phyloP scores from a whole-genome alignment of 2,797 vertebrate species.

The Danio albolineatus region DNA sequence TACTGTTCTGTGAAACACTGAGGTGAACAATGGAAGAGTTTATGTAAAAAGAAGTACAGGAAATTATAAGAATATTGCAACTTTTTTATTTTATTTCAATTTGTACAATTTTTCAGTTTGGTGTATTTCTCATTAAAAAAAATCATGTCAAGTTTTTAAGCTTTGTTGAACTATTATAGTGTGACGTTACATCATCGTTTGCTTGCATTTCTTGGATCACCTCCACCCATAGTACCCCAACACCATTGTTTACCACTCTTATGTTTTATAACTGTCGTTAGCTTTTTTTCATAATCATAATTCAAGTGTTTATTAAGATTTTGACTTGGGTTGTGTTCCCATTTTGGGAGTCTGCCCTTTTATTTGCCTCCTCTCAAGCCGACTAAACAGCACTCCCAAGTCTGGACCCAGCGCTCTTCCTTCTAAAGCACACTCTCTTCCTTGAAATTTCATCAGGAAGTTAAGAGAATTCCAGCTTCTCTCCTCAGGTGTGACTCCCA shows the following conservation, averaged over 20 bases:
- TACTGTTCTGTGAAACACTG: constrained; percentile 71
- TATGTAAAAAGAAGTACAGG: constrained; percentile 79
- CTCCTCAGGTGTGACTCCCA: constrained; percentile 80
- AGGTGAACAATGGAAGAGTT: constrained; percentile 75
- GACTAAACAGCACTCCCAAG: constrained; percentile 85
- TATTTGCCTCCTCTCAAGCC: constrained; percentile 71
- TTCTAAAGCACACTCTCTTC: constrained; percentile 82
- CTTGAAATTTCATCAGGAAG: constrained; percentile 81
- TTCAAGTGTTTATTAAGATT: neutral
- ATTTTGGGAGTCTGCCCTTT: constrained; percentile 59
- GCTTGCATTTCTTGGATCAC: neutral
- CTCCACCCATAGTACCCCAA: neutral
- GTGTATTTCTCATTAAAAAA: constrained; percentile 88
- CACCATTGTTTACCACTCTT: neutral
- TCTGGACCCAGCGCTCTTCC: constrained; percentile 85
- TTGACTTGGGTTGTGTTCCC: neutral
- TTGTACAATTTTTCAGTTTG: constrained; percentile 87
- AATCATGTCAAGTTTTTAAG: constrained; percentile 81
- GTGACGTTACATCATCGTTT: neutral
- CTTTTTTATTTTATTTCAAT: constrained; percentile 83
- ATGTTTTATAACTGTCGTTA: neutral
- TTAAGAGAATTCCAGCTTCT: constrained; percentile 76
- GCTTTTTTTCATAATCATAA: too few relatives aligned
- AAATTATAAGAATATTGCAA: constrained; percentile 83
- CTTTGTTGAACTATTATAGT: constrained; percentile 41